Evolutionary conservation across 2,797 vertebrate species (phyloP), one percentile per base, ranked within the genome.

Genomic region (Gymnothorax reevesii): DNA sequence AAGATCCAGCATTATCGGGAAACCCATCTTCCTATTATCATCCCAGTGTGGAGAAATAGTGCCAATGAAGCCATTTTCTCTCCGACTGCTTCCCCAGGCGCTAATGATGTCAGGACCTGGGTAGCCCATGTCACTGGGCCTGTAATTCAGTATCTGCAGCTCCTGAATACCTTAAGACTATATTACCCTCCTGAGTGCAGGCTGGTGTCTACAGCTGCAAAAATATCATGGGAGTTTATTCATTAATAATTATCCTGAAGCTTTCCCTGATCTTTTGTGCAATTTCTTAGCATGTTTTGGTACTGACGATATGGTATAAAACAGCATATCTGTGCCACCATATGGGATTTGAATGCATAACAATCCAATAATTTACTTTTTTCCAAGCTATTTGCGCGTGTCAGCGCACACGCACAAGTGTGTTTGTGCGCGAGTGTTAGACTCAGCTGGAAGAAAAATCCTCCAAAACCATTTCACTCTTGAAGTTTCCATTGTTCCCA

Each of bases 21-120:
- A 42, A 42, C 89, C 88, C 86, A 87, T 87, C 90, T 89, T 89
- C 91, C 93, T 91, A 91, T 94, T 93, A 95, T 93, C 89, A 77
- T 91, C 90, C 92, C 91, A 88, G 91, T 88, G 85, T 89, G 92
- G 20, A 15, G 57, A 75, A 80, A 75, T 17, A 52, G 2, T 92
- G 91, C 90, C 91, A 83, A 49, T 25, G 25, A 93, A 93, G 92
- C 91, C 91, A 91, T n/a, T 91, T 91, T 88, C 92, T 93, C 90
- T 86, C 2, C 83, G 88, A 88, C 84, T 90, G 89, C 92, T 88
- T 87, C 89, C 64, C 82, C 84, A 84, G 84, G 88, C 84, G 66
- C 82, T 88, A 87, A 90, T 89, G 88, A 91, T 88, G 84, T 88
- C 84, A 86, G 85, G 86, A 79, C 83, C 83, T 73, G 75, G 83